Conservation (phyloP, 1,140 invertebrate genomes). For the Luehdorfia chinensis region DNA sequence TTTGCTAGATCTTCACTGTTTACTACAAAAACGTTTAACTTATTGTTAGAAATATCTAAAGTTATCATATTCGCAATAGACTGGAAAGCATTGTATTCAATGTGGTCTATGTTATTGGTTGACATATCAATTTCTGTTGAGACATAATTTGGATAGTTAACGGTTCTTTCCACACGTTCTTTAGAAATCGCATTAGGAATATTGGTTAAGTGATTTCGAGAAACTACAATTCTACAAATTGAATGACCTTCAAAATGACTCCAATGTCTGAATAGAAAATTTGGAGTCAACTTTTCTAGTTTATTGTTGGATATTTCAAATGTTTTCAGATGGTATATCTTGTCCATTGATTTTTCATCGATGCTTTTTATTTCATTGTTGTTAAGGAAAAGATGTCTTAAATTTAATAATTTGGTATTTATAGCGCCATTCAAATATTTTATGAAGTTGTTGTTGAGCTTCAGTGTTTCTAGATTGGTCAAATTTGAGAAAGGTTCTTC, state of each 20-base stretch:
- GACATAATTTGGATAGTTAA: conserved; percentile 29
- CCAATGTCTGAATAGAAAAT: conserved; percentile 55
- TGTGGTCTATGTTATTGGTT: conserved; percentile 42
- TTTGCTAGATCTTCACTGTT: conserved; percentile 42
- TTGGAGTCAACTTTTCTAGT: conserved; percentile 39
- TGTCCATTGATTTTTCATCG: conserved; percentile 47
- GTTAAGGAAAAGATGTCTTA: conserved; percentile 52
- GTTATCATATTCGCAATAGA: conserved; percentile 36
- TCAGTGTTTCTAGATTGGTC: conserved; percentile 42
- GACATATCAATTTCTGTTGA: conserved; percentile 53
- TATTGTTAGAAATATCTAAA: conserved; percentile 55
- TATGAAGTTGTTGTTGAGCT: conserved; percentile 54
- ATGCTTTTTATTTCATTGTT: conserved; percentile 52
- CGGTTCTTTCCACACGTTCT: conserved; percentile 28
- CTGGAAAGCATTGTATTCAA: conserved; percentile 56
- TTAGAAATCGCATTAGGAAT: conserved; percentile 40
- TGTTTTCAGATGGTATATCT: conserved; percentile 54
- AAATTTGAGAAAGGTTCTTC: conserved; percentile 56
- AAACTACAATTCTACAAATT: conserved; percentile 51
- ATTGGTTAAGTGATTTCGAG: conserved; percentile 45
- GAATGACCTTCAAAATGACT: conserved; percentile 43
- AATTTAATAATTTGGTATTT: conserved; percentile 44
- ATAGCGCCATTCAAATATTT: conserved; percentile 57
- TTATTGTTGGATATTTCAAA: conserved; percentile 59
- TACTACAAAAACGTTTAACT: conserved; percentile 43